Evolutionary conservation across 2,888 invertebrate species (phyloP), one percentile per base, ranked within the genome.

Genomic region (Drosophila pullipes): DNA sequence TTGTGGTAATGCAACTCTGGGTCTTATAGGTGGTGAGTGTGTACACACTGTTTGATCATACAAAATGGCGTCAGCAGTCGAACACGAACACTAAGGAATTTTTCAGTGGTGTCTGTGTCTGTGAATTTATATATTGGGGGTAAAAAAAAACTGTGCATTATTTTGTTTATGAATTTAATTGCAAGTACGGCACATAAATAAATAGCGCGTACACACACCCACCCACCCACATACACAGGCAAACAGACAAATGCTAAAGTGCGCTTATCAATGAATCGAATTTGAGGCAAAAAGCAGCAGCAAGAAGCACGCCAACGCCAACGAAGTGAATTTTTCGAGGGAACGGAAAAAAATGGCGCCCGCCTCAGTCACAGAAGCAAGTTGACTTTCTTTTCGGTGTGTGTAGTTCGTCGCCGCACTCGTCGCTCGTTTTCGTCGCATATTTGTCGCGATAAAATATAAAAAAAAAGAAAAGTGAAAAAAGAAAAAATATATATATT

Each of bases 271-370:
- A 91, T 88, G 91, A 81, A 90, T 72, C 70, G 55, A 74, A 69
- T 78, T 70, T 61, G 66, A 65, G 64, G 64, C 78, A 44, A 66
- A 54, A 62, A 69, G 58, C 69, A 76, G 68, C 69, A 81, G 82
- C 39, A 68, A 74, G 78, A 84, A 82, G 83, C 78, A 81, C 84
- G 74, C 75, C 71, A 81, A 81, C 75, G 73, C 82, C 82, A 78
- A 69, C 79, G 77, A 91, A 91, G 80, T 87, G 85, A 89, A 82
- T 88, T 89, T 85, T 82, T 83, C 67, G 84, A 88, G 90, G 85
- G 78, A 86, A 78, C 79, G 79, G 85, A 87, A 88, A 91, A 92
- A 92, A 92, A 91, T 92, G 91, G 91, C 92, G 92, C 91, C 92
- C 91, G 90, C 78, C 78, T 78, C 84, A 91, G 84, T 90, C 81